Percentiles rank a stretch among this genome's conserved stretches.
These are phyloP conservation scores for Plectrocnemia conspersa DNA, from an alignment of 1,140 invertebrate species.

Conservation along the genomic window DNA sequence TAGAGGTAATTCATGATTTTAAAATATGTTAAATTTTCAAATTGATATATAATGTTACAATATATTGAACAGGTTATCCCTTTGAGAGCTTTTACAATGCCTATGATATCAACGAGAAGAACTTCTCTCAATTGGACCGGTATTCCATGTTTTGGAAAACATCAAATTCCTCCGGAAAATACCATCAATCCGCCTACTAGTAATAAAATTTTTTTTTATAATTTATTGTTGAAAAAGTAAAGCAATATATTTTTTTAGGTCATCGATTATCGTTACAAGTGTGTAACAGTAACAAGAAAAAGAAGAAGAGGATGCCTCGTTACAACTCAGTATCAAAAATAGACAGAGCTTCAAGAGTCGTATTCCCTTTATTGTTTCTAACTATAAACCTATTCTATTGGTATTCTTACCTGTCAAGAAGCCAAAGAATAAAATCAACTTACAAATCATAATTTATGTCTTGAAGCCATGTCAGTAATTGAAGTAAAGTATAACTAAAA, in stretches of 20 bases:
- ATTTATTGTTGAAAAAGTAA: conserved; percentile 13
- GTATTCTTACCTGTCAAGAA: conserved; percentile 67
- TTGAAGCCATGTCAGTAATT: neutral
- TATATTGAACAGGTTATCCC: conserved; percentile 26
- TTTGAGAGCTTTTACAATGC: conserved; percentile 24
- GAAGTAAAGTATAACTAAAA: neutral
- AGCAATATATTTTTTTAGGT: conserved; percentile 31
- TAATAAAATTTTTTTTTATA: conserved; percentile 17
- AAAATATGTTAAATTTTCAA: too few species aligned
- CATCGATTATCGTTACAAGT: conserved; percentile 39
- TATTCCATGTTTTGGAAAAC: conserved; percentile 25
- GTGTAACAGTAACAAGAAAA: conserved; percentile 44
- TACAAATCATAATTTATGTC: conserved; percentile 29
- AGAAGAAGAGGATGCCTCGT: conserved; percentile 55
- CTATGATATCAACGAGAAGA: conserved; percentile 19
- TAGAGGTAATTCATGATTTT: conserved; percentile 22
- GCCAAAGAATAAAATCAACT: conserved; percentile 46
- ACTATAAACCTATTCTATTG: conserved; percentile 77
- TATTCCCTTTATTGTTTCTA: conserved; percentile 72
- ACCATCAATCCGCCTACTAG: conserved; percentile 28
- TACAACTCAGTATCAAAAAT: conserved; percentile 79
- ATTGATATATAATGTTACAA: neutral
- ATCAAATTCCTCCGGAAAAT: conserved; percentile 33
- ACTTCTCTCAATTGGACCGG: conserved; percentile 27
- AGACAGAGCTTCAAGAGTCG: conserved; percentile 66